Base-by-base conservation (phyloP, 2,113 vertebrate species). In the Carassius carassius region DNA sequence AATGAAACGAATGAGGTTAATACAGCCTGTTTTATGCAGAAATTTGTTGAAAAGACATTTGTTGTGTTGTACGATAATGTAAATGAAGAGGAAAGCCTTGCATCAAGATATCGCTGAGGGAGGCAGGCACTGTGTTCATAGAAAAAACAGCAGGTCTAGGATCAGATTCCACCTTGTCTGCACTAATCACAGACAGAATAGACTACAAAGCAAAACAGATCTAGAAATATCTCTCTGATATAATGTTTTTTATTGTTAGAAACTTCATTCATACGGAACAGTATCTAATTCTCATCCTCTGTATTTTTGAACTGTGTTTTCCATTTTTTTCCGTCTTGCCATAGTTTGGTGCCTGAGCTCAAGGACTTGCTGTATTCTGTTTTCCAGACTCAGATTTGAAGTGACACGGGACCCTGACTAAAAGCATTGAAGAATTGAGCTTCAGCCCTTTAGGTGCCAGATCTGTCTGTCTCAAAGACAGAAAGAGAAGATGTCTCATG, bases 1-100 rank as follows among this genome's bases (percentile, higher is more conserved):
- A 82, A 85, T 82, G 70, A 86, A 67, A 81, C 82, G 54, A 81
- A 73, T 81, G 77, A 81, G 81, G 84, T 69, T 88, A 86, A 88
- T 88, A 67, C 73, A 47, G 60, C 69, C 82, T 81, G 70, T 21
- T 86, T 88, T 84, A 81, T 88, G 82, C 74, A 75, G 25, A 84
- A 60, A 60, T n/a, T n/a, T n/a, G n/a, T n/a, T n/a, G n/a, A n/a
- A n/a, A n/a, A n/a, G n/a, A n/a, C 84, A 76, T 86, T 86, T 84
- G 76, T 81, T 86, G 58, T 79, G 32, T 84, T 86, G 78, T 56
- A 72, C 41, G 49, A 41, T 65, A 77, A 83, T 84, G 81, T 84
- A 84, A 86, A 84, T 70, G 37, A 70, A 74, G 29, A 47, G 25
- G 23, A 76, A 65, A 65, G 54, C 54, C 44, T 72, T 85, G 54